Evolutionary conservation across 1,140 invertebrate genomes (phyloP), one percentile per base, ranked within the genome.

Genomic region (Babylonia areolata): DNA sequence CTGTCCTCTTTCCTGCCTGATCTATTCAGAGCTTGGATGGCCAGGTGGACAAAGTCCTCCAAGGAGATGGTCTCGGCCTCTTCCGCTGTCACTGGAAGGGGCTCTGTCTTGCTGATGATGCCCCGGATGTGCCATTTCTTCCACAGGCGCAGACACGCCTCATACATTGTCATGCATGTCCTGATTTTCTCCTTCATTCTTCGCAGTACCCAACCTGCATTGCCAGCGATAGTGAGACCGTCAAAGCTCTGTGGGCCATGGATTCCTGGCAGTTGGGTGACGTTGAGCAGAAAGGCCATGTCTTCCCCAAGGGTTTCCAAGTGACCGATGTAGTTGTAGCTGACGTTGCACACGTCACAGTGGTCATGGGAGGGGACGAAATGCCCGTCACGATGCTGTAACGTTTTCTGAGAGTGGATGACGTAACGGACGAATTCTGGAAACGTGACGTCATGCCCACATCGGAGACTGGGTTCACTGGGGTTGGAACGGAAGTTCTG

Each of bases 371-470:
- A 90, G 3, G 91, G 91, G 5, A 89, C 89, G 89, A 91, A 92
- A 81, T 92, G 91, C 1, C 86, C 88, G 80, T 92, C 89, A 35
- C 90, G 75, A 23, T 87, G 39, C 39, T 54, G 64, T 17, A 88
- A 80, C 73, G 35, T 79, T 85, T 35, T 81, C 73, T 87, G 85
- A 75, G 87, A 71, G 79, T 92, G 91, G 35, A 92, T 89, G 40
- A 92, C 91, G 82, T 92, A 91, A 58, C 89, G 85, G 17, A 90
- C 87, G 83, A 91, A 92, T 78, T 92, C 91, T 9, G 51, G 82
- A 86, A 92, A 92, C n/a, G 91, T 91, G 3, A 91, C 87, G 84
- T 92, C 91, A 88, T 92, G 89, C 6, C 91, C 91, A 87, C 91
- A 92, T 23, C 88, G 40, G 40, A 88, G 77, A 33, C 88, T 91